These are phyloP conservation scores for Chinchilla lanigera DNA, from an alignment of 2,113 vertebrate species.

Conservation along the genomic window DNA sequence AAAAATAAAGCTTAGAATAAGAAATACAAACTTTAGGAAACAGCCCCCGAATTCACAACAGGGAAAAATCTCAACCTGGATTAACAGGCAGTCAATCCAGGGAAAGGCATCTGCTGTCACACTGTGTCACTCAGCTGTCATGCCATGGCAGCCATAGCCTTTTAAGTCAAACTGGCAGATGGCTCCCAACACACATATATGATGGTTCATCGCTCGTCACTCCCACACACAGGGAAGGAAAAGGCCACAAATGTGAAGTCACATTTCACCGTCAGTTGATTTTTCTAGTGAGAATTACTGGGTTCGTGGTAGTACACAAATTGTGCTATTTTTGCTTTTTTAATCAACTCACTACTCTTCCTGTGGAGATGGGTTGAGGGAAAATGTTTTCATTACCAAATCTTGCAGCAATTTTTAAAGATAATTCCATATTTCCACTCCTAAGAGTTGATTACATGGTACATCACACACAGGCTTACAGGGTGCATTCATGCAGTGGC, in stretches of 20 bases:
- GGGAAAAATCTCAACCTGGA: slow-evolving; percentile 82
- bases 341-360: background rate
- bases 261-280: background rate
- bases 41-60: slow-evolving; percentile 77
- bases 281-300: slow-evolving; percentile 36
- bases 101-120: slow-evolving; percentile 71
- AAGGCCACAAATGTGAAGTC: background rate
- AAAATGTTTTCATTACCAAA: background rate
- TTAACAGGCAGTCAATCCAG: slow-evolving; percentile 79
- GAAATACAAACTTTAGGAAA: slow-evolving; percentile 83
- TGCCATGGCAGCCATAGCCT: slow-evolving; percentile 70
- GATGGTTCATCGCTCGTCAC: slow-evolving; percentile 17
- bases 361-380: background rate
- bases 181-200: slow-evolving; percentile 49
- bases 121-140: slow-evolving; percentile 76
- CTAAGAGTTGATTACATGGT: background rate
- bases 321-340: background rate
- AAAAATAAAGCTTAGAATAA: slow-evolving; percentile 75
- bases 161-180: slow-evolving; percentile 75
- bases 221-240: slow-evolving; percentile 47
- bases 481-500: background rate
- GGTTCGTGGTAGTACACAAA: background rate
- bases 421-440: background rate
- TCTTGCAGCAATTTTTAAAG: background rate
- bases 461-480: background rate